Conservation (phyloP, 2,888 invertebrate species). For the Oscheius sp. region DNA sequence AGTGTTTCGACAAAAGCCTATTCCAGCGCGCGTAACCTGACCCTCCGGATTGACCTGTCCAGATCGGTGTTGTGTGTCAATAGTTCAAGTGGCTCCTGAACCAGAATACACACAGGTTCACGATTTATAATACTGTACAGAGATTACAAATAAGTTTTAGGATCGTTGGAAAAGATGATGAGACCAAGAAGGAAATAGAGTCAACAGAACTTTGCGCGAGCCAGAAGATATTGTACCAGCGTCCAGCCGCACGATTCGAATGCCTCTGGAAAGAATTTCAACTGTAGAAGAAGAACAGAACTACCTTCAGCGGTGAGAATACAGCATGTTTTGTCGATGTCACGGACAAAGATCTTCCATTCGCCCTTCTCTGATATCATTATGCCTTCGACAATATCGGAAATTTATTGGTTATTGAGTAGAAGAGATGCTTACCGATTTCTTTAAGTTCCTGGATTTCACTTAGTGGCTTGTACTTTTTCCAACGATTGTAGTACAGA, state of each 20-base stretch:
- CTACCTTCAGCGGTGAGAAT: slow-evolving; percentile 16
- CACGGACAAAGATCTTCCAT: slow-evolving; percentile 12
- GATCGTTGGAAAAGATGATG: not conserved
- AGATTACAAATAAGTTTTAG: too few species aligned
- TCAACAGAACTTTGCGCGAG: not conserved
- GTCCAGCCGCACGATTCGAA: slow-evolving; percentile 7
- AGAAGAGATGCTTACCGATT: slow-evolving; percentile 9
- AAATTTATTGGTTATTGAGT: not conserved
- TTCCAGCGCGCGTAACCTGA: slow-evolving; percentile 10
- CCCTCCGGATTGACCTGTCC: not conserved
- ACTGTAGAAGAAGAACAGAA: not conserved
- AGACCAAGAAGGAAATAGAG: not conserved
- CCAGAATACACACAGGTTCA: too few species aligned
- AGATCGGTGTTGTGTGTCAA: slow-evolving; percentile 6
- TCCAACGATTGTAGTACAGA: not conserved
- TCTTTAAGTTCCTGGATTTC: slow-evolving; percentile 9
- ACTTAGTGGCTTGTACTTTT: not conserved
- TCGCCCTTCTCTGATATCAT: not conserved
- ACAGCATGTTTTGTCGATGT: not conserved
- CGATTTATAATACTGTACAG: not conserved
- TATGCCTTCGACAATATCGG: slow-evolving; percentile 11
- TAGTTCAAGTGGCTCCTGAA: slow-evolving; percentile 15
- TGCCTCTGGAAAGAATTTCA: slow-evolving; percentile 5
- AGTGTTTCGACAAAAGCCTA: slow-evolving; percentile 6
- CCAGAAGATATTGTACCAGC: slow-evolving; percentile 19